Percentiles rank a stretch among this genome's conserved stretches.
Evolutionary conservation across 2,797 vertebrate genomes (phyloP).

Genomic region (Tarsius wallacei): DNA sequence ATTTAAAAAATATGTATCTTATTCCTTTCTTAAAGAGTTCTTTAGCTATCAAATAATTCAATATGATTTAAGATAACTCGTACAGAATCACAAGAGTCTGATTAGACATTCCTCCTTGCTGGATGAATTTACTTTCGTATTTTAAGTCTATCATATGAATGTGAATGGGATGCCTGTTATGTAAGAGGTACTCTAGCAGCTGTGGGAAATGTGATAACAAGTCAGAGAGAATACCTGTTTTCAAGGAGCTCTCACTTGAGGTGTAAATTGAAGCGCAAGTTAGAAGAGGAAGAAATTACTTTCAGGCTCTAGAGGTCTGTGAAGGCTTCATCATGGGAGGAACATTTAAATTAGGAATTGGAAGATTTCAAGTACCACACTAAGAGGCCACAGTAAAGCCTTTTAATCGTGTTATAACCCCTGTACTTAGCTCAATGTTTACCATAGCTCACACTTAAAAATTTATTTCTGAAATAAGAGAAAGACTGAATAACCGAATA

Average conservation of each 20-base stretch:
- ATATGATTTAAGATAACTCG: background rate
- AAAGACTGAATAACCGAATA: background rate
- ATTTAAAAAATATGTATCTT: background rate
- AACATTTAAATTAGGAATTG: background rate
- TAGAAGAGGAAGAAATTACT: background rate
- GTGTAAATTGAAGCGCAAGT: background rate
- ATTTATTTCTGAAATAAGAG: background rate
- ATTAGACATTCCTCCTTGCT: background rate
- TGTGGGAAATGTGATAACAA: background rate
- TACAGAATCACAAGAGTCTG: background rate
- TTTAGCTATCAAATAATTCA: background rate
- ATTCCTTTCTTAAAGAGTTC: no score
- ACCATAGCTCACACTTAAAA: rapidly evolving
- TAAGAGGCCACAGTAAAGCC: background rate
- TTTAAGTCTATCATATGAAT: background rate
- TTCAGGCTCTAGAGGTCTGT: background rate
- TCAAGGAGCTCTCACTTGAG: background rate
- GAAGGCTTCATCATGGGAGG: background rate
- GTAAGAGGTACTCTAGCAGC: background rate
- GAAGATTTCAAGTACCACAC: background rate
- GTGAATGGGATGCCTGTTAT: background rate
- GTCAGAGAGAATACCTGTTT: background rate
- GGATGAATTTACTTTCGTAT: background rate
- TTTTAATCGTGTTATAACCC: background rate
- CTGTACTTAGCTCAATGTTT: background rate